These are phyloP conservation scores for Iguana delicatissima DNA, from an alignment of 2,797 vertebrate genomes.

Conservation along the genomic window DNA sequence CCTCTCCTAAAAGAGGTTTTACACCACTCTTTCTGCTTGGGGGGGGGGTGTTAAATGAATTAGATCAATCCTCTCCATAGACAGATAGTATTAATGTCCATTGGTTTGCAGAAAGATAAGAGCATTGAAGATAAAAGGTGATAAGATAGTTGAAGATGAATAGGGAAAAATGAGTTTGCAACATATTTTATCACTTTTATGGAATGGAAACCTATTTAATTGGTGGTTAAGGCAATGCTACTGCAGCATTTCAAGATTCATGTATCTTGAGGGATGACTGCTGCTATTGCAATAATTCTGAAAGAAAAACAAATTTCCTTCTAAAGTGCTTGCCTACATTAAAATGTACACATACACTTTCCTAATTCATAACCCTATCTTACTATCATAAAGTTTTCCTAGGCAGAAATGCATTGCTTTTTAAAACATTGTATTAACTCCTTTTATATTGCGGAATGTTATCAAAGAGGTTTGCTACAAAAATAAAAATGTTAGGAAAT, in stretches of 20 bases:
- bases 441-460: constrained; percentile 32
- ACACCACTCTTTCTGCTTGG: background rate
- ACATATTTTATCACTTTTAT: constrained; percentile 37
- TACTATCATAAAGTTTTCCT: constrained; percentile 3
- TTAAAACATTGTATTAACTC: background rate
- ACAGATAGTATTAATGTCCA: constrained; percentile 4
- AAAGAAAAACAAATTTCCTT: constrained; percentile 21
- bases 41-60: background rate
- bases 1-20: background rate
- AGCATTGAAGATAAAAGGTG: constrained; percentile 29
- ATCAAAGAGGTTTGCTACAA: constrained; percentile 17
- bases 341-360: constrained; percentile 10
- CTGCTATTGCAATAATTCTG: constrained; percentile 34
- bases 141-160: constrained; percentile 45
- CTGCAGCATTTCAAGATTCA: constrained; percentile 8
- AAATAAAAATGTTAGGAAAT: constrained; percentile 29
- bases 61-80: constrained; percentile 32
- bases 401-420: constrained; percentile 22
- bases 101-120: constrained; percentile 40
- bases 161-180: constrained; percentile 2
- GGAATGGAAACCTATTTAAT: constrained; percentile 30
- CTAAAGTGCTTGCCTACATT: background rate
- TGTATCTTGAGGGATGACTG: constrained; percentile 33
- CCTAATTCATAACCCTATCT: constrained; percentile 5
- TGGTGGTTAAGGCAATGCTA: constrained; percentile 15